These are phyloP conservation scores for Hirtodrosophila confusa DNA, from an alignment of 2,888 invertebrate species.

Conservation along the genomic window DNA sequence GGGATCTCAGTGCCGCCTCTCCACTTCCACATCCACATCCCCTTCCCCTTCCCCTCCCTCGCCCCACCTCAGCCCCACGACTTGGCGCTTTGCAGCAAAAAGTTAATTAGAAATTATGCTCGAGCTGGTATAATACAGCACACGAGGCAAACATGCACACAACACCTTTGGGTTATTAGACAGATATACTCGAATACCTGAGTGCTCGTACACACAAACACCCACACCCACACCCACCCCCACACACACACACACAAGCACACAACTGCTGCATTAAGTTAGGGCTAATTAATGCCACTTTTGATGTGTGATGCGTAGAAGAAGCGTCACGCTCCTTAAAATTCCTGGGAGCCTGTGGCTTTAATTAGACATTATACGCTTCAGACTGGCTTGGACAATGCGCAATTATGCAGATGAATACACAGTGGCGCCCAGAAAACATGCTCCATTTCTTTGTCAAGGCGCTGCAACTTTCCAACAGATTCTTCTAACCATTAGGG, in stretches of 20 bases:
- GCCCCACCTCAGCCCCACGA: not conserved
- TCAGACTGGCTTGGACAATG: not conserved
- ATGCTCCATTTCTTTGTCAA: too few relatives aligned
- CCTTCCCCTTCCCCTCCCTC: not conserved
- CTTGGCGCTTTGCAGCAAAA: conserved; percentile 60
- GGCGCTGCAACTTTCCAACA: too few relatives aligned
- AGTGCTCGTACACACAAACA: conserved; percentile 14
- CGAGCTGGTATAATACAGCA: conserved; percentile 55
- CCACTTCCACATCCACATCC: not conserved
- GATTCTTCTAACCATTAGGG: too few relatives aligned
- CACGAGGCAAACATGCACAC: conserved; percentile 31
- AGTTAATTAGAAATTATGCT: conserved; percentile 76
- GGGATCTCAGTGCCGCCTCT: conserved; percentile 52
- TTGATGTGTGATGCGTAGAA: conserved; percentile 46
- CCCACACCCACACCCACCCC: conserved; percentile 10
- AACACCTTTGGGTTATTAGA: conserved; percentile 70
- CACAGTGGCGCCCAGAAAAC: too few relatives aligned
- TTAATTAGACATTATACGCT: conserved; percentile 16
- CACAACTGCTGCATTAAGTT: conserved; percentile 29
- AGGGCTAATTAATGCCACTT: conserved; percentile 68
- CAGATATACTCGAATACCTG: conserved; percentile 37
- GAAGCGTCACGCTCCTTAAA: conserved; percentile 44
- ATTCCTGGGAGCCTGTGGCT: not conserved
- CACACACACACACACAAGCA: conserved; percentile 14
- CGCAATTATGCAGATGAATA: too few relatives aligned